These are phyloP conservation scores for Idaea aversata DNA, from an alignment of 2,888 invertebrate genomes.

Conservation along the genomic window DNA sequence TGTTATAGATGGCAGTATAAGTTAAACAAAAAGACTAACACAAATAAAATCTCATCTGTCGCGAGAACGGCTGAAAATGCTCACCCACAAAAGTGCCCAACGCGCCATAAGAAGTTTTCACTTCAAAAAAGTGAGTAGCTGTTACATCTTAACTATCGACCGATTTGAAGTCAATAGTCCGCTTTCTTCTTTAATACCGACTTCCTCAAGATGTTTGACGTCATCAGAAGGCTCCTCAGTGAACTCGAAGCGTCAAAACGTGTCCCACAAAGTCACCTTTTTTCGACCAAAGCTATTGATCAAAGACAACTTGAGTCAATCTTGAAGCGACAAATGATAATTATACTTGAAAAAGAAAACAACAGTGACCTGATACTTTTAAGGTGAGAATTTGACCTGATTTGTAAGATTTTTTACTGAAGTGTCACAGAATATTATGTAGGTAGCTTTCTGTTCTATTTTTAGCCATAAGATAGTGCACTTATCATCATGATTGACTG, in stretches of 20 bases:
- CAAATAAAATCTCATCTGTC: too few species aligned
- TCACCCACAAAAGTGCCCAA: too few species aligned
- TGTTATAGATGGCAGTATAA: too few species aligned
- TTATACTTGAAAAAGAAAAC: slow-evolving; percentile 19
- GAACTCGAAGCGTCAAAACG: slow-evolving; percentile 39
- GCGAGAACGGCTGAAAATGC: too few species aligned
- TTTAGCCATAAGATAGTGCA: not conserved
- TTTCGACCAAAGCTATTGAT: slow-evolving; percentile 55
- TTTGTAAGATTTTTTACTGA: not conserved
- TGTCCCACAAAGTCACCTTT: slow-evolving; percentile 56
- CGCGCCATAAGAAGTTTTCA: too few species aligned
- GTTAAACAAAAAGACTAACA: too few species aligned
- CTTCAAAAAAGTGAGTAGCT: too few species aligned
- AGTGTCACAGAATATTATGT: not conserved
- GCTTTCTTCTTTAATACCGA: slow-evolving; percentile 46
- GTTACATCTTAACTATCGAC: not conserved
- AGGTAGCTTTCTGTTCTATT: not conserved
- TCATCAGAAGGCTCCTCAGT: slow-evolving; percentile 48
- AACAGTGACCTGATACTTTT: slow-evolving; percentile 10
- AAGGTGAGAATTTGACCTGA: not conserved
- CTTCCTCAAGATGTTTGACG: slow-evolving; percentile 44
- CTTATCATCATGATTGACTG: too few species aligned
- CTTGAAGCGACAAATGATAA: slow-evolving; percentile 4
- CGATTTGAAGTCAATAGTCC: slow-evolving; percentile 32
- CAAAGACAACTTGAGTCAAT: slow-evolving; percentile 39